Conservation (phyloP, 2,113 vertebrate genomes). For the Megalops atlanticus region DNA sequence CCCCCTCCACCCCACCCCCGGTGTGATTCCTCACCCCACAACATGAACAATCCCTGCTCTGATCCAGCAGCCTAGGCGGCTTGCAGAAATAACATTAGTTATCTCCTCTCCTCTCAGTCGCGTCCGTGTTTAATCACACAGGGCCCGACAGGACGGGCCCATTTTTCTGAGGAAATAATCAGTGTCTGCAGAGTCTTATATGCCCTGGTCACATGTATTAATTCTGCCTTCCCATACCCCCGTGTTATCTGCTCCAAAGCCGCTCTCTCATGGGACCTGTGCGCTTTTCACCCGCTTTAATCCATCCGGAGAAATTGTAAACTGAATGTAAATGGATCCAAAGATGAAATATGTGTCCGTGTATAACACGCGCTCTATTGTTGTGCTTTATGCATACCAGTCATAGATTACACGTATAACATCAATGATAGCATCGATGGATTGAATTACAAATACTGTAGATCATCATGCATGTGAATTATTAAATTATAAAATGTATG, state of each 20-base stretch:
- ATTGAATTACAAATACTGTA: conserved; percentile 73
- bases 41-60: conserved; percentile 70
- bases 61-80: conserved; percentile 68
- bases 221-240: conserved; percentile 73
- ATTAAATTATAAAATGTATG: neutral
- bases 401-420: conserved; percentile 68
- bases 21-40: conserved; percentile 62
- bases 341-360: conserved; percentile 73
- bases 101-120: conserved; percentile 69
- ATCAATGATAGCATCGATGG: conserved; percentile 72
- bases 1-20: conserved; percentile 49
- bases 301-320: conserved; percentile 77
- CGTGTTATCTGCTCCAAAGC: conserved; percentile 79
- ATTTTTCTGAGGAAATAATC: conserved; percentile 76
- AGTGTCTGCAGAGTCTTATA: conserved; percentile 57
- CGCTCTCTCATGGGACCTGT: conserved; percentile 73
- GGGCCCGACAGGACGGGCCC: conserved; percentile 60
- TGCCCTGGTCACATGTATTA: conserved; percentile 77
- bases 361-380: conserved; percentile 75
- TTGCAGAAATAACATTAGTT: conserved; percentile 75
- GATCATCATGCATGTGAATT: conserved; percentile 76
- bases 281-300: conserved; percentile 69
- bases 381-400: conserved; percentile 70
- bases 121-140: conserved; percentile 73
- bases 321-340: conserved; percentile 78